Evolutionary conservation across 2,113 vertebrate genomes (phyloP).

Genomic region (Phalacrocorax carbo): DNA sequence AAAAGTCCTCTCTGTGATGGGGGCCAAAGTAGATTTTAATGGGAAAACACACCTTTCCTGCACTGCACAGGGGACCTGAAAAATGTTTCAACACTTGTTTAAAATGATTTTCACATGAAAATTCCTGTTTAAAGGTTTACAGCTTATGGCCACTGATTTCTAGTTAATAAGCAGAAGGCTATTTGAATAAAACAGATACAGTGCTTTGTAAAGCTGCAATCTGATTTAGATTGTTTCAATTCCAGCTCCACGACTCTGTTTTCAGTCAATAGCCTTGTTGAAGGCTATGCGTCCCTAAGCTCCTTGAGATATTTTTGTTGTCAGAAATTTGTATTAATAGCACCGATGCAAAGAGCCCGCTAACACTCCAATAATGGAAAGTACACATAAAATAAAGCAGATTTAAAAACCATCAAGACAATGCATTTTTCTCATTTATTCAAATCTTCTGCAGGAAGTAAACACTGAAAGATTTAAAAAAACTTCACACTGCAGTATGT

Average conservation of each 20-base stretch:
- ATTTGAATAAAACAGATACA: neutral
- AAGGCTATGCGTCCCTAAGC: neutral
- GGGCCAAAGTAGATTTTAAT: neutral
- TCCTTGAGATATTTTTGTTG: neutral
- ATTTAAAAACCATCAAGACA: slow-evolving; percentile 71
- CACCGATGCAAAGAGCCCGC: neutral
- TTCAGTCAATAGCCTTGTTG: neutral
- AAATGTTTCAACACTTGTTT: neutral
- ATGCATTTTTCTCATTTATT: slow-evolving; percentile 84
- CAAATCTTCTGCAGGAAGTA: slow-evolving; percentile 85
- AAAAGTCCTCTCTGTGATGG: neutral
- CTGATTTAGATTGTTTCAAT: neutral
- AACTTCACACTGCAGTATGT: slow-evolving; percentile 83
- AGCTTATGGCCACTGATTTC: neutral
- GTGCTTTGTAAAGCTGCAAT: neutral
- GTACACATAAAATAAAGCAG: slow-evolving; percentile 55
- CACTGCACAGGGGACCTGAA: neutral
- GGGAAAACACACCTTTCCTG: neutral
- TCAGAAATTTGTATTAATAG: neutral
- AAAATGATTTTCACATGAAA: neutral
- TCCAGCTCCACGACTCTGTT: neutral
- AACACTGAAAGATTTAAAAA: slow-evolving; percentile 85
- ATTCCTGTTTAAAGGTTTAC: neutral
- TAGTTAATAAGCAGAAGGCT: neutral
- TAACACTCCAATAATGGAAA: neutral